A percentile compares a stretch with the other conserved stretches of the same genome.
These are phyloP conservation scores for Tipula helvola DNA, from an alignment of 2,888 invertebrate species.

Conservation along the genomic window DNA sequence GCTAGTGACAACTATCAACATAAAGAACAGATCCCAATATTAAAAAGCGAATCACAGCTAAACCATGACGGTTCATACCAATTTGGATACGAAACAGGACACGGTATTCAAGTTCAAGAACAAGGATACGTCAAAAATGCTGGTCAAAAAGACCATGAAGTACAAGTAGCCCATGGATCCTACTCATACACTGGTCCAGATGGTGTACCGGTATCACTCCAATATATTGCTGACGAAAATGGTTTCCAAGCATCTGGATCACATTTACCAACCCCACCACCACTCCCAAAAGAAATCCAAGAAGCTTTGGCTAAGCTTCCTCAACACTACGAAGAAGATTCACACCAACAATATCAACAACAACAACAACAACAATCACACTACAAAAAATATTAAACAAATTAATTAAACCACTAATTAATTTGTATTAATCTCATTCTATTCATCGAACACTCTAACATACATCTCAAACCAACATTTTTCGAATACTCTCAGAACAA, in stretches of 20 bases:
- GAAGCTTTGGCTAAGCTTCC: constrained; percentile 28
- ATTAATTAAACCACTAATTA: neutral
- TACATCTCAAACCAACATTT: neutral
- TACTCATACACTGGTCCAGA: constrained; percentile 63
- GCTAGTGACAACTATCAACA: neutral
- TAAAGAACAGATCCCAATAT: neutral
- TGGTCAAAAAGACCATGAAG: constrained; percentile 50
- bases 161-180: constrained; percentile 55
- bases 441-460: neutral
- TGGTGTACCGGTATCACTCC: constrained; percentile 48
- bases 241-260: constrained; percentile 50
- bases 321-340: constrained; percentile 11
- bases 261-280: constrained; percentile 71
- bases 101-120: constrained; percentile 59
- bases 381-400: constrained; percentile 10
- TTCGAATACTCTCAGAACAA: neutral
- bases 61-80: constrained; percentile 10
- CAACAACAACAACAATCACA: constrained; percentile 8
- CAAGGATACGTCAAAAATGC: constrained; percentile 57
- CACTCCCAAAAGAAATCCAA: constrained; percentile 62
- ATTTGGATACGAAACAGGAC: constrained; percentile 57
- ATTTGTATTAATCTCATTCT: neutral
- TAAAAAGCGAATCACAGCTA: constrained; percentile 10
- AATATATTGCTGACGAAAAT: constrained; percentile 60
- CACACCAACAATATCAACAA: neutral